Base-by-base conservation (phyloP, 2,888 invertebrate genomes). In the Acholoe squamosa region DNA sequence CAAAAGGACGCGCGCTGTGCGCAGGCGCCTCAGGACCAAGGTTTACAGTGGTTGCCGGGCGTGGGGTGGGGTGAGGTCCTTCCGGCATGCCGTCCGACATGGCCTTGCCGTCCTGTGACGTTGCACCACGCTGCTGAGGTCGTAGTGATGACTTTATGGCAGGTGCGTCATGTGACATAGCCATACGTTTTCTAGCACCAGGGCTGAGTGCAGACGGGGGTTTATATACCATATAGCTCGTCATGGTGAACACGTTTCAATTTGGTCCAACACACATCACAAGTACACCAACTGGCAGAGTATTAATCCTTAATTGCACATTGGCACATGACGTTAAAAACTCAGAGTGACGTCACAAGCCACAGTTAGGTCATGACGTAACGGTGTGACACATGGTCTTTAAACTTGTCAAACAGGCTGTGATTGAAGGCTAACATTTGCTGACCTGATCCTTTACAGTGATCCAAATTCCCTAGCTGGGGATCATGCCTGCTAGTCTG, bases 191-290 rank as follows among this genome's bases (percentile, higher is more conserved):
- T 28, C 76, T 14, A 5, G 76, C 33, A 3, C 5, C 34, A 16
- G 52, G 43, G 25, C 31, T n/a, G 25, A 54, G 54, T 19, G 86
- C 54, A 54, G 86, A 86, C 52, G 52, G 54, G 14, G 86, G 86
- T n/a, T 86, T 86, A 54, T 86, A 86, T 7, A 86, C 56, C 86
- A 86, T 86, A 28, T 86, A 86, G 33, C 86, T 86, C 31, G 86
- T 56, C 86, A 86, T 86, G n/a, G 19, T 61, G 7, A 14, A 7
- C 43, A 7, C 43, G 3, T 43, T 43, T 43, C 43, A 43, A 43
- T 43, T 10, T 43, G 10, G 10, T 43, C 43, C 43, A 43, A 43
- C 43, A 43, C 43, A 43, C 43, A 43, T 43, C 43, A 43, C 43
- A 43, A 3, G 61, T n/a, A 61, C 61, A 61, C 61, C 61, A 61